Conservation (phyloP, 1,140 invertebrate species). For the Plutomurus gul region DNA sequence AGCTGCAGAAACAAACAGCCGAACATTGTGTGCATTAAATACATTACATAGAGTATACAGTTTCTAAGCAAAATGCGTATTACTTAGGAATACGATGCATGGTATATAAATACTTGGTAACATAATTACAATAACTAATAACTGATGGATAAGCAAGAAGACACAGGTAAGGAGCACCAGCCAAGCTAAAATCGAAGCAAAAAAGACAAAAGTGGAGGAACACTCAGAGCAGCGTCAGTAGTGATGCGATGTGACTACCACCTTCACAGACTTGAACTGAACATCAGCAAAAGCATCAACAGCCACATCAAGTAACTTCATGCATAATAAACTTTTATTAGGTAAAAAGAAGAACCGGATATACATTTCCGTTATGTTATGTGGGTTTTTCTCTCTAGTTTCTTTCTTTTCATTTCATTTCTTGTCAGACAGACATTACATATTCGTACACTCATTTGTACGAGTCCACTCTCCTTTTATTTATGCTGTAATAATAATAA, state of each 20-base stretch:
- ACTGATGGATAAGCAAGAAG: no score
- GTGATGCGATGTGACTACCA: no score
- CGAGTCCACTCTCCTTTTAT: background rate
- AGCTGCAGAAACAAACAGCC: no score
- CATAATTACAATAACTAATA: no score
- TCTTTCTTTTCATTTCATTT: background rate
- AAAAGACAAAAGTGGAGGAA: background rate
- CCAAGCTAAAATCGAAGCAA: background rate
- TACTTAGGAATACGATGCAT: no score
- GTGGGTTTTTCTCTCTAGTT: constrained; percentile 12
- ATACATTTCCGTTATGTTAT: constrained; percentile 48
- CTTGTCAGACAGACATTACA: background rate
- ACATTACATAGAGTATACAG: no score
- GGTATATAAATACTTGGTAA: no score
- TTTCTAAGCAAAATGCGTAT: no score
- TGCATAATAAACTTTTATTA: constrained; percentile 50
- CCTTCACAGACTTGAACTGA: background rate
- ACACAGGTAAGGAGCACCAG: no score
- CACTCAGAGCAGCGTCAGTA: background rate
- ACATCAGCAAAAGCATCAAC: constrained; percentile 22
- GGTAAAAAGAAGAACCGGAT: constrained; percentile 46
- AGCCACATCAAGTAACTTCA: constrained; percentile 39
- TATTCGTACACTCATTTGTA: background rate
- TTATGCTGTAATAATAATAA: constrained; percentile 31
- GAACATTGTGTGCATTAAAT: no score